phyloP scores from a whole-genome alignment of 2,888 invertebrate genomes.

The Diloba caeruleocephala region DNA sequence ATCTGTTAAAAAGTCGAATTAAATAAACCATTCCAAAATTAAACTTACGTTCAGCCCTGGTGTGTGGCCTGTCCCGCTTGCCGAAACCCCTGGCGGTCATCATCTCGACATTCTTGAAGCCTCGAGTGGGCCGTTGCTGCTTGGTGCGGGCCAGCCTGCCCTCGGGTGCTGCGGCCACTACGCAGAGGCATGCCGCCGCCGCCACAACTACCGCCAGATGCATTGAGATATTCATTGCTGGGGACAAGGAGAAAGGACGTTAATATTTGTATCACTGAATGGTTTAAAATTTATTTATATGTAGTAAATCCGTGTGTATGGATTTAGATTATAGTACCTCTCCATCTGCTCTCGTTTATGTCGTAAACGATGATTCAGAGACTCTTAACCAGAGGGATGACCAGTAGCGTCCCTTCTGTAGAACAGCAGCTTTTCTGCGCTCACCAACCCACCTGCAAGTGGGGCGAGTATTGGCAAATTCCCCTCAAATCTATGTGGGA shows the following conservation, averaged over 20 bases:
- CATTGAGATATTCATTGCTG: slow-evolving; percentile 83
- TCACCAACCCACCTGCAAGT: no score
- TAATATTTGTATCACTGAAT: not conserved
- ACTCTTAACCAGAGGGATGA: no score
- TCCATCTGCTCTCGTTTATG: no score
- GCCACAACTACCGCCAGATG: slow-evolving; percentile 75
- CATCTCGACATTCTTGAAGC: slow-evolving; percentile 91
- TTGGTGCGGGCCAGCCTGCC: slow-evolving; percentile 76
- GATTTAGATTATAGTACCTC: no score
- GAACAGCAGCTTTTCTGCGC: no score
- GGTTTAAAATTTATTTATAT: no score
- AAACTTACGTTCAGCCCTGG: slow-evolving; percentile 80
- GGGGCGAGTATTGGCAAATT: no score
- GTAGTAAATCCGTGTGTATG: no score
- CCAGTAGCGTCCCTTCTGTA: no score
- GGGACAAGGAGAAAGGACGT: slow-evolving; percentile 22
- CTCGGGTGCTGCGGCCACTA: slow-evolving; percentile 77
- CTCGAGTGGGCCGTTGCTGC: slow-evolving; percentile 89
- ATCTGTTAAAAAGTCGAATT: no score
- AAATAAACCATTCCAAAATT: not conserved
- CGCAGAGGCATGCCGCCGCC: slow-evolving; percentile 76
- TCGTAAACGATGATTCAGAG: no score
- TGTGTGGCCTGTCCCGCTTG: slow-evolving; percentile 86
- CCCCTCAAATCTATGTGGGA: no score
- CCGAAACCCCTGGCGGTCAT: slow-evolving; percentile 91